Evolutionary conservation across 2,797 vertebrate genomes (phyloP), one percentile per base, ranked within the genome.

Genomic region (Amblyraja radiata): DNA sequence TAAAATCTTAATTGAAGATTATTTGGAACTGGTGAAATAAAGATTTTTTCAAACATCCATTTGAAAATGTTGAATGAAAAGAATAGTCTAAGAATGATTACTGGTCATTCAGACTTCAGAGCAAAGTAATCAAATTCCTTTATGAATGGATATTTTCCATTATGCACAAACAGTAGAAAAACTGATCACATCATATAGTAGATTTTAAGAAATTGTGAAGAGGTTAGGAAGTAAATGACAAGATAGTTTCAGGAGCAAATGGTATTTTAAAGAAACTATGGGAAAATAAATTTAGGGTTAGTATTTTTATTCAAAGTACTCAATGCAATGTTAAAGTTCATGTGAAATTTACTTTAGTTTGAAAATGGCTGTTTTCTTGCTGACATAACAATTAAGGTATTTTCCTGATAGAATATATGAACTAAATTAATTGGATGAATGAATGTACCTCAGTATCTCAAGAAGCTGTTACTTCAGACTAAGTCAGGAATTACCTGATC

Each of bases 321-420:
- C 84, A 88, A 68, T 16, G 1, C 14, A 88, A 65, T 88, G 16
- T 68, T 68, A 65, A 73, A 36, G n/a, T 32, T 21, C 63, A 88
- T n/a, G n/a, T 10, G 84, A 88, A 68, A 88, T 88, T 65, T 88
- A 68, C 7, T 65, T 63, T 88, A 63, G n/a, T 65, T 88, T 88
- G 63, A 21, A 88, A 36, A 68, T 0, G 18, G 32, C n/a, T 21
- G n/a, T 68, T 88, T 88, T 68, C 61, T 65, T 65, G 61, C 84
- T 63, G n/a, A 18, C n/a, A 36, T 36, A 36, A 68, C 16, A 88
- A 28, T 6, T 84, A n/a, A 25, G 83, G 61, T 4, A 6, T 63
- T 16, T 88, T 88, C 84, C 14, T 65, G n/a, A 6, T 65, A 6
- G 16, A 18, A 10, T 58, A 84, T 16, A 65, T n/a, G 32, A 65